Base-by-base conservation (phyloP, 2,888 invertebrate species). In the Idaea biselata region DNA sequence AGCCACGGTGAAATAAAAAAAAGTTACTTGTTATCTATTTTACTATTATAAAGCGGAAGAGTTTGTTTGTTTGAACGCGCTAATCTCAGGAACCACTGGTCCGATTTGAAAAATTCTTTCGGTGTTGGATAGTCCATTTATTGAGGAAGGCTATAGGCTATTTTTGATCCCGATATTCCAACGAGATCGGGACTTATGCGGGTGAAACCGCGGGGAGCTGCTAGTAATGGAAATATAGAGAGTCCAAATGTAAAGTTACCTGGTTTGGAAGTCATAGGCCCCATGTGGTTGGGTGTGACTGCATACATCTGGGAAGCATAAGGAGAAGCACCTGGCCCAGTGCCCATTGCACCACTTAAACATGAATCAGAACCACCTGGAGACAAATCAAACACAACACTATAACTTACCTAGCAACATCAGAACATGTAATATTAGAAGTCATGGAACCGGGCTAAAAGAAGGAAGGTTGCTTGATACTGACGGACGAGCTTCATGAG, bases 241-340 rank as follows among this genome's bases (percentile, higher is more conserved):
- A 14, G 44, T 8, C 14, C 1, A 44, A 32, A 61, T 44, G 7
- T 16, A 33, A 57, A 68, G 58, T 59, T 69, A 78, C 81, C 79
- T 72, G 79, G 69, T 65, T 79, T 78, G 14, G 75, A 68, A 32
- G 93, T 91, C 68, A 93, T 84, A 0, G 93, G 87, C 53, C 89
- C 91, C 69, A 95, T 84, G 73, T 95, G 95, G 3, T 94, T 89
- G 0, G 95, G 94, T 4, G 95, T 94, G 0, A 94, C 94, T 4
- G 95, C 92, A 83, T 95, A 96, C 70, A 95, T 93, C 71, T 95
- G 94, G 61, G 93, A 90, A 17, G 93, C 93, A 68, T 93, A 90
- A 3, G 89, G 83, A 44, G 89, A 87, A 0, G 79, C 73, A 6
- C 69, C 64, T 58, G 70, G 59, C 53, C 18, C 18, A 5, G 76